A percentile compares a stretch with the other conserved stretches of the same genome.
These are phyloP conservation scores for Oryzias sinensis DNA, from an alignment of 2,797 vertebrate genomes.

Conservation along the genomic window DNA sequence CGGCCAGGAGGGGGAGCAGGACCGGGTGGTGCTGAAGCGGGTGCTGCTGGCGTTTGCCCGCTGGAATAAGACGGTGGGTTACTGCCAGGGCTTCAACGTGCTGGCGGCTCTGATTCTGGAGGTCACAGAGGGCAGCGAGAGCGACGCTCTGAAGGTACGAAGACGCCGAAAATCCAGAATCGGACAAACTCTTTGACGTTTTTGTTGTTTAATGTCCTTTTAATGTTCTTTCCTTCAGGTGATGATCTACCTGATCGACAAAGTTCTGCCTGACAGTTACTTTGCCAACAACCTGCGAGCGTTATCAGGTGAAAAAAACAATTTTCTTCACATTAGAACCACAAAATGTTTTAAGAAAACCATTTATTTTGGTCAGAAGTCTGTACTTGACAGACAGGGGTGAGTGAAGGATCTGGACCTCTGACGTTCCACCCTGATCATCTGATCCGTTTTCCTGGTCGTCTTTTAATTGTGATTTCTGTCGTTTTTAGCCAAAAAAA, in stretches of 20 bases:
- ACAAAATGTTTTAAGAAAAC: no score
- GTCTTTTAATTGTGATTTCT: no score
- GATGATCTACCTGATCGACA: slow-evolving; percentile 99
- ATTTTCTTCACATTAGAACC: no score
- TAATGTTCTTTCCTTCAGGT: slow-evolving; percentile 73
- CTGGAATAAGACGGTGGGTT: slow-evolving; percentile 96
- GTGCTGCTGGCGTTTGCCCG: slow-evolving; percentile 94
- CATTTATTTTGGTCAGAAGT: no score
- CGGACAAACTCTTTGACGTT: not conserved
- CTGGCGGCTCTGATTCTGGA: slow-evolving; percentile 95
- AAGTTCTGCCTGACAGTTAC: slow-evolving; percentile 97
- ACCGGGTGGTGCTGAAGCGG: slow-evolving; percentile 93
- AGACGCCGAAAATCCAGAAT: not conserved
- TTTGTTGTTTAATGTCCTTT: not conserved
- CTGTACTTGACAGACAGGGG: no score
- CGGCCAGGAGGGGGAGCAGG: slow-evolving; percentile 96
- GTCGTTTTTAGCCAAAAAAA: no score
- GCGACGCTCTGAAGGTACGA: slow-evolving; percentile 91
- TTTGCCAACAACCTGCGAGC: slow-evolving; percentile 97
- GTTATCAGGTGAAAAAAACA: slow-evolving; percentile 75
- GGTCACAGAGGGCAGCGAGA: slow-evolving; percentile 95
- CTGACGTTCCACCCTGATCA: no score
- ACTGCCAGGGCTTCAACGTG: slow-evolving; percentile 98
- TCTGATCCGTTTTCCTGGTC: no score
- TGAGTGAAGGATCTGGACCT: no score